phyloP scores from a whole-genome alignment of 2,888 invertebrate species.

The Megalurothrips usitatus region DNA sequence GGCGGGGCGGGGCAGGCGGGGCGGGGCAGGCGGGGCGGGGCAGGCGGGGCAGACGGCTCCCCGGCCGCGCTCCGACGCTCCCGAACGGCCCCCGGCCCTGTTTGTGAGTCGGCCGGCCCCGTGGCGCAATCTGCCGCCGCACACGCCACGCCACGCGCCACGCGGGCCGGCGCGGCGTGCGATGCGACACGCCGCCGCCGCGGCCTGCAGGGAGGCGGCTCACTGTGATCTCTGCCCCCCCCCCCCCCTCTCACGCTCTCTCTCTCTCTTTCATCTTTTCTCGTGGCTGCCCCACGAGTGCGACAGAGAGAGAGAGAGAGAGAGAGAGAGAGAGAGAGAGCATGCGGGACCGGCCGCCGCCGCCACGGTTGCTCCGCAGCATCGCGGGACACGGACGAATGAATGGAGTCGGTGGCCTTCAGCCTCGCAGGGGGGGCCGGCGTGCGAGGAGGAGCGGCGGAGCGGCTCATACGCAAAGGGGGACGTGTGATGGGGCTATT shows the following conservation, averaged over 20 bases:
- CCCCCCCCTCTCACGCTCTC: too few relatives aligned
- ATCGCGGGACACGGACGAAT: not conserved
- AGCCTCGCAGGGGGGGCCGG: not conserved
- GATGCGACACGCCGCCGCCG: not conserved
- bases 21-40: too few relatives aligned
- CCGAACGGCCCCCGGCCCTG: too few relatives aligned
- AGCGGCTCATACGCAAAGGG: not conserved
- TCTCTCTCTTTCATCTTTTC: too few relatives aligned
- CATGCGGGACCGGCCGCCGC: too few relatives aligned
- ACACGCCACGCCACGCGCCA: not conserved
- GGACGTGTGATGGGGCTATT: not conserved
- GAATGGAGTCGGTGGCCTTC: conserved; percentile 16
- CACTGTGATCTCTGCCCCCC: too few relatives aligned
- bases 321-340: too few relatives aligned
- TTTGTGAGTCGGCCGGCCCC: not conserved
- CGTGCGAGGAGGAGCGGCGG: not conserved
- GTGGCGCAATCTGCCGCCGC: not conserved
- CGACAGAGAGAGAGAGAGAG: not conserved
- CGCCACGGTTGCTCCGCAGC: not conserved
- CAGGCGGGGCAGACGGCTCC: too few relatives aligned
- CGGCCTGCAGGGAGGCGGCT: too few relatives aligned
- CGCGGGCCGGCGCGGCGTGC: not conserved
- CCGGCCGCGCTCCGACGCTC: not conserved
- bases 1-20: too few relatives aligned
- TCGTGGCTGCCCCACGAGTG: not conserved